Evolutionary conservation across 37 sponge, comb jelly and placozoan genomes (phyloP), one percentile per base, ranked within the genome.

Genomic region (Cladorhizidae sp.): DNA sequence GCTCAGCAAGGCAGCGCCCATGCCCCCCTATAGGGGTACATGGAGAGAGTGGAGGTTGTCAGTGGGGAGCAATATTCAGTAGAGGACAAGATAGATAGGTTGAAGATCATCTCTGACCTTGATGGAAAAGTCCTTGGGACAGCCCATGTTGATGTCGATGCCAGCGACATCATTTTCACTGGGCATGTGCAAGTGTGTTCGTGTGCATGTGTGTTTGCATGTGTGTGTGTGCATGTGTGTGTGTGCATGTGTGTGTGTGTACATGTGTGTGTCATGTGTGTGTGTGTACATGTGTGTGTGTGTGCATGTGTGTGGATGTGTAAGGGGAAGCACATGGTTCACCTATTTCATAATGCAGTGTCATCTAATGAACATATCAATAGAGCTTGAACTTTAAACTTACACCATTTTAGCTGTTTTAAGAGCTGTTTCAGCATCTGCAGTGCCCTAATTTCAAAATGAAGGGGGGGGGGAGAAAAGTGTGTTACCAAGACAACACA

Each of bases 101-200:
- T 17, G 15, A 21, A 67, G 8, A 71, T 22, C 11, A 23, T 1
- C 3, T 23, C 77, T 56, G 20, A 88, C 95, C 76, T 98, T 95
- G 17, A 94, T 70, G 22, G 99, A 98, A 82, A 89, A 98, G 39
- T 92, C 92, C 83, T 98, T 98, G 38, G 99, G 99, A 74, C 99
- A 98, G 40, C 99, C 99, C 99, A 98, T 98, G 90, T 98, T 98
- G 33, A 98, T 87, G 68, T 98, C 99, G 64, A 98, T 92, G 32
- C 95, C 99, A 55, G 99, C 94, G 0, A 98, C 96, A 77, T 98
- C 95, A 29, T 64, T 67, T 51, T 91, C 89, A 65, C 95, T 95
- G 71, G 41, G 49, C 49, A 45, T 45, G 49, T 12, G 49, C 49
- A 45, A 45, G 49, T 12, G 49, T 68, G 69, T 68, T 35, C 29